These are phyloP conservation scores for Sander lucioperca DNA, from an alignment of 2,113 vertebrate genomes.

Conservation along the genomic window DNA sequence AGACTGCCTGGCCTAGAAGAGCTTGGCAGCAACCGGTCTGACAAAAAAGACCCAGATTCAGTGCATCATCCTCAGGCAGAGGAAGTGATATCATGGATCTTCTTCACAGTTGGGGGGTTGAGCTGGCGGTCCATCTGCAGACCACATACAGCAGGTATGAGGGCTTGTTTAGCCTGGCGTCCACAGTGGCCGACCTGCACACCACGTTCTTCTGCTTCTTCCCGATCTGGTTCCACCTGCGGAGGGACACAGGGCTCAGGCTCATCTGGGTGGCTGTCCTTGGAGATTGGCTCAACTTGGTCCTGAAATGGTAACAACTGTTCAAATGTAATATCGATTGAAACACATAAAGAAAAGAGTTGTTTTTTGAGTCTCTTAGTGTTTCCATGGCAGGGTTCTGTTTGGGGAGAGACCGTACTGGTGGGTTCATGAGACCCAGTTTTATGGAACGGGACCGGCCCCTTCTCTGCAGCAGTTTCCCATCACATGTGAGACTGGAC, in stretches of 20 bases:
- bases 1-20: slow-evolving; percentile 21
- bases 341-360: accelerated
- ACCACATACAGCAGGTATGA: slow-evolving; percentile 84
- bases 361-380: neutral
- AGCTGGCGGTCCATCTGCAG: slow-evolving; percentile 87
- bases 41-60: slow-evolving; percentile 14
- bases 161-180: slow-evolving; percentile 91
- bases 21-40: neutral
- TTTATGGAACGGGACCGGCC: slow-evolving; percentile 71
- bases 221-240: slow-evolving; percentile 94
- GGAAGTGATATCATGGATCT: slow-evolving; percentile 84
- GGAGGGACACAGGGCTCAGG: slow-evolving; percentile 85
- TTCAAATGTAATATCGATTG: accelerated
- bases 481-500: slow-evolving; percentile 88
- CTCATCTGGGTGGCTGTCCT: slow-evolving; percentile 96
- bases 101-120: slow-evolving; percentile 90
- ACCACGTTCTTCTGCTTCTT: slow-evolving; percentile 93
- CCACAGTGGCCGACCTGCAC: slow-evolving; percentile 91
- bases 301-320: slow-evolving; percentile 94
- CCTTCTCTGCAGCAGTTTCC: slow-evolving; percentile 83
- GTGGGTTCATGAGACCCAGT: slow-evolving; percentile 87
- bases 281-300: slow-evolving; percentile 96
- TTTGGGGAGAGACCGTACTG: slow-evolving; percentile 87
- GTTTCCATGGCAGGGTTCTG: slow-evolving; percentile 76
- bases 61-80: slow-evolving; percentile 2